Percentiles rank a stretch among this genome's conserved stretches.
Evolutionary conservation across 2,888 invertebrate genomes (phyloP).

Genomic region (Megamerina dolium): DNA sequence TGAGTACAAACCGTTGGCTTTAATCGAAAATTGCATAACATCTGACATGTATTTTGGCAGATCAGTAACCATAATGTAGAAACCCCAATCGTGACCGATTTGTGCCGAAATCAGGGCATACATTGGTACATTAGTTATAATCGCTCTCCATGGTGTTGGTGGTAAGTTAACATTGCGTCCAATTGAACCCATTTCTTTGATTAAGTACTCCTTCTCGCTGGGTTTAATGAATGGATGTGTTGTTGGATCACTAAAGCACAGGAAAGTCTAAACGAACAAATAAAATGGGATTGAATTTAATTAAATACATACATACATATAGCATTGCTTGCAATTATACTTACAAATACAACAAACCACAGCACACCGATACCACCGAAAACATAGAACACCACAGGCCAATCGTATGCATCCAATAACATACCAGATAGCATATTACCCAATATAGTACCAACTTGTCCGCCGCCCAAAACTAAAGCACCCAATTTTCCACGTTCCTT

Average conservation of each 20-base stretch:
- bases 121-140: slow-evolving; percentile 63
- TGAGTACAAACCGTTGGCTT: slow-evolving; percentile 56
- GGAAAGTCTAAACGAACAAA: slow-evolving; percentile 49
- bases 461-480: slow-evolving; percentile 73
- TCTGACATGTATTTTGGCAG: slow-evolving; percentile 60
- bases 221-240: slow-evolving; percentile 70
- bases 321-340: slow-evolving; percentile 25
- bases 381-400: slow-evolving; percentile 75
- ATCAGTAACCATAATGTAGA: slow-evolving; percentile 61
- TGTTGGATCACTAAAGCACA: slow-evolving; percentile 63
- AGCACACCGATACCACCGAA: slow-evolving; percentile 69
- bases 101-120: slow-evolving; percentile 73
- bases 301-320: not conserved
- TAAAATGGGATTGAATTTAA: not conserved
- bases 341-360: slow-evolving; percentile 67
- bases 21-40: slow-evolving; percentile 57
- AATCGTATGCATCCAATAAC: slow-evolving; percentile 61
- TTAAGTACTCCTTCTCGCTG: slow-evolving; percentile 62
- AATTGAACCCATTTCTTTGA: slow-evolving; percentile 57
- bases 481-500: slow-evolving; percentile 72
- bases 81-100: slow-evolving; percentile 62
- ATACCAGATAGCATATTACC: slow-evolving; percentile 63
- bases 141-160: slow-evolving; percentile 65
- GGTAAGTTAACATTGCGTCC: slow-evolving; percentile 54
- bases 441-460: slow-evolving; percentile 60